Evolutionary conservation across 2,888 invertebrate genomes (phyloP).

Genomic region (Cylindroiulus punctatus): DNA sequence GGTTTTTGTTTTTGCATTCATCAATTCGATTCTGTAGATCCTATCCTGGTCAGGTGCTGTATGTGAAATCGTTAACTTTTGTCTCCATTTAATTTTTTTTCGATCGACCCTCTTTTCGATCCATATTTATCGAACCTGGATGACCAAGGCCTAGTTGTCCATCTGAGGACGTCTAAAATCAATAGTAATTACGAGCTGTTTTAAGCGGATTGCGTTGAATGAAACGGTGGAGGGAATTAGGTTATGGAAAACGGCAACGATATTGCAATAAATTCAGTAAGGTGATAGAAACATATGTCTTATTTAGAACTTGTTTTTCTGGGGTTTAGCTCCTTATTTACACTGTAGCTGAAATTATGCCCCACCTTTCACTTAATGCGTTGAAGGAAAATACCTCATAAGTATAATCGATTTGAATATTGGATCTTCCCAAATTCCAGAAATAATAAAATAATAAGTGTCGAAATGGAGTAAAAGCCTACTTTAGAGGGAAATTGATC

Average conservation of each 20-base stretch:
- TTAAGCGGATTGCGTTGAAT: slow-evolving; percentile 15
- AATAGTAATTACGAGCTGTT: slow-evolving; percentile 11
- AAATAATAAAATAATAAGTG: too few species aligned
- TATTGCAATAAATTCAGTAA: neutral
- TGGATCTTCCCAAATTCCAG: too few species aligned
- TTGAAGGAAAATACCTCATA: too few species aligned
- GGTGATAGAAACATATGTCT: neutral
- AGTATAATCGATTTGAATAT: too few species aligned
- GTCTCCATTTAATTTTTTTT: neutral
- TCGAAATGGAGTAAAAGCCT: too few species aligned
- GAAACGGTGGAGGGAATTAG: neutral
- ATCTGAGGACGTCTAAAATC: slow-evolving; percentile 2
- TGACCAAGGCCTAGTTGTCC: neutral
- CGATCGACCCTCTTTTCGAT: slow-evolving; percentile 9
- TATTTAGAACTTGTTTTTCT: neutral
- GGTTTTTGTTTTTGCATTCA: neutral
- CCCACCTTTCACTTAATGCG: too few species aligned
- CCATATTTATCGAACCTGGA: neutral
- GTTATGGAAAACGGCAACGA: neutral
- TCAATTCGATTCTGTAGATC: neutral
- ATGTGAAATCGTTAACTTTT: slow-evolving; percentile 12
- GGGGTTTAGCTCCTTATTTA: too few species aligned
- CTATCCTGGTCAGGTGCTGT: neutral
- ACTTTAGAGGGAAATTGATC: too few species aligned
- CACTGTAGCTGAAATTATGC: too few species aligned